Conservation (phyloP, 2,888 invertebrate species). For the Stegophylla sp. region DNA sequence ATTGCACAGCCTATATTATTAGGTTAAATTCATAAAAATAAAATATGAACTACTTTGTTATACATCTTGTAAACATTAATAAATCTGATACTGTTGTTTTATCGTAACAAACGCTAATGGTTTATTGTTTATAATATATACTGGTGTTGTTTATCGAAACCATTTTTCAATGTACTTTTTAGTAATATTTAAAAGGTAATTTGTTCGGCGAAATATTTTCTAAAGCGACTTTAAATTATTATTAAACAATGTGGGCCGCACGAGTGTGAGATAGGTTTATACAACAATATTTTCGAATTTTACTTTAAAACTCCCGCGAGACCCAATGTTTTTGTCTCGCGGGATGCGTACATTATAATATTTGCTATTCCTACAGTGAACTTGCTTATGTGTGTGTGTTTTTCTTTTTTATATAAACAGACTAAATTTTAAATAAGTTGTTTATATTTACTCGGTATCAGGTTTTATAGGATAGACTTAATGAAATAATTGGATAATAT, state of each 20-base stretch:
- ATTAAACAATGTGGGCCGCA: neutral
- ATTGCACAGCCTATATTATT: constrained; percentile 19
- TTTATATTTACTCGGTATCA: neutral
- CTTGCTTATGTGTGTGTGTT: too few species aligned
- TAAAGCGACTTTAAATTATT: constrained; percentile 4
- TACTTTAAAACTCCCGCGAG: neutral
- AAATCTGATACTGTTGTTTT: neutral
- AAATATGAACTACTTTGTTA: neutral
- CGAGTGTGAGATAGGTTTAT: neutral
- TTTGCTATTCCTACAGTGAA: too few species aligned
- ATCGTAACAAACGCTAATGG: neutral
- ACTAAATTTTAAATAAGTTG: neutral
- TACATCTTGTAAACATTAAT: neutral
- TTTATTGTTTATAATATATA: neutral
- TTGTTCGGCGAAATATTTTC: neutral
- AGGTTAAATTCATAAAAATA: neutral
- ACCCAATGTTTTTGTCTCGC: neutral
- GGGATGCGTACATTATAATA: too few species aligned
- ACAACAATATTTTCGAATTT: neutral
- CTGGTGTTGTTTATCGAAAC: neutral
- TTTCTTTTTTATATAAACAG: too few species aligned
- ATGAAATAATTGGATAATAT: too few species aligned
- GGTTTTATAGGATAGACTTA: too few species aligned
- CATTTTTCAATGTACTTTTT: neutral
- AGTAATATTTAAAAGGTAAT: neutral